A percentile compares a stretch with the other conserved stretches of the same genome.
These are phyloP conservation scores for fruit fly (Drosophila melanogaster) DNA, from an alignment of 1,140 invertebrate genomes.

Conservation along the genomic window DNA sequence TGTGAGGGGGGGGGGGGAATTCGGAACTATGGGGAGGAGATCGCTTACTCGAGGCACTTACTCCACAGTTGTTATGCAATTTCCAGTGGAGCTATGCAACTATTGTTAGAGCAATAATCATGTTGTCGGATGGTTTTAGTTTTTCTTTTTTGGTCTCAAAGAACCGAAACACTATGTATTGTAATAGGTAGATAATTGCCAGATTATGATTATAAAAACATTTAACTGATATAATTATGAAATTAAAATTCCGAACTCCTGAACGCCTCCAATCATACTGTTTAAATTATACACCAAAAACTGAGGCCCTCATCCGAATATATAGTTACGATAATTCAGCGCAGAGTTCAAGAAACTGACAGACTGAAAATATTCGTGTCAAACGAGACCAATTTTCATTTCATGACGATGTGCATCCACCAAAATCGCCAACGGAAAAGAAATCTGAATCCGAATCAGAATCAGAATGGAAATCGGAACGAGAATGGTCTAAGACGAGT, in stretches of 20 bases:
- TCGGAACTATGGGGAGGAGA: neutral
- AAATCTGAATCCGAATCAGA: slow-evolving; percentile 2
- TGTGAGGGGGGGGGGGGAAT: neutral
- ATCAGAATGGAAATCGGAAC: slow-evolving; percentile 21
- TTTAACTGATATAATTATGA: neutral
- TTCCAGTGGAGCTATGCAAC: slow-evolving; percentile 7
- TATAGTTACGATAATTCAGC: slow-evolving; percentile 48
- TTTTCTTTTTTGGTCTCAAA: neutral
- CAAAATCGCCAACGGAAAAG: slow-evolving; percentile 3
- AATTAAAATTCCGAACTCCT: neutral
- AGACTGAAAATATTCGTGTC: slow-evolving; percentile 55
- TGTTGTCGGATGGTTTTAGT: slow-evolving; percentile 23
- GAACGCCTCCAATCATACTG: neutral
- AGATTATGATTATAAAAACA: neutral
- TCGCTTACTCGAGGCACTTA: slow-evolving; percentile 22
- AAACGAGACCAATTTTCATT: slow-evolving; percentile 57
- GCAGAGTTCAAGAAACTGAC: slow-evolving; percentile 18
- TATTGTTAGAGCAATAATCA: slow-evolving; percentile 38
- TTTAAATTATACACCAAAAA: slow-evolving; percentile 34
- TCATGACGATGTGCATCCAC: slow-evolving; percentile 40
- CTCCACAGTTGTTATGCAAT: slow-evolving; percentile 39
- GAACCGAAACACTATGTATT: neutral
- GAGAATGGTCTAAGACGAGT: slow-evolving; percentile 51
- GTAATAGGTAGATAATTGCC: neutral
- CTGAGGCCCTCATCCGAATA: slow-evolving; percentile 5